Evolutionary conservation across 30 jellyfish, hydroid and myxozoan species (phyloP).

Genomic region (Pseudorhiza aurosa): DNA sequence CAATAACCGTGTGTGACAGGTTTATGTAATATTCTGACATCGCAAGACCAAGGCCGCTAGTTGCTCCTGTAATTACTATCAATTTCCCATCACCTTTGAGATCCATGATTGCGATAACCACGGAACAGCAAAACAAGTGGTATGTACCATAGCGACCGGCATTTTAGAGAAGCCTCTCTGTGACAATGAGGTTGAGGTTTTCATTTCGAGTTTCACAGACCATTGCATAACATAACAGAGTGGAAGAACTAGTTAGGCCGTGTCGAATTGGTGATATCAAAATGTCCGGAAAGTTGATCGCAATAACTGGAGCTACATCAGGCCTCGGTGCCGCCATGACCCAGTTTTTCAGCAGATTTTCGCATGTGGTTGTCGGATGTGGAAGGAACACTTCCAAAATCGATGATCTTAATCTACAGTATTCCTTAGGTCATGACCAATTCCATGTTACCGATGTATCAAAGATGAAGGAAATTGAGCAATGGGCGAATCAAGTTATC

Average conservation of each 20-base stretch:
- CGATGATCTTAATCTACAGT: constrained; percentile 23
- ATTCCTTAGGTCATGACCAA: constrained; percentile 18
- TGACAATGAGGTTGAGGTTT: neutral
- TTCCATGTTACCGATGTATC: constrained; percentile 61
- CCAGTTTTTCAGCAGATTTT: constrained; percentile 28
- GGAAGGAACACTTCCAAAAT: constrained; percentile 57
- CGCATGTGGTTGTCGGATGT: constrained; percentile 82
- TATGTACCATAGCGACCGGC: neutral
- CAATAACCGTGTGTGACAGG: constrained; percentile 65
- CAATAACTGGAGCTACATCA: constrained; percentile 75
- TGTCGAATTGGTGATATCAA: neutral
- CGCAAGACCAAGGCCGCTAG: constrained; percentile 81
- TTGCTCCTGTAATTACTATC: constrained; percentile 78
- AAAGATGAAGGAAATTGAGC: constrained; percentile 22
- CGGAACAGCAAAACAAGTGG: too few species aligned
- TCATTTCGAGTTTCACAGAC: neutral
- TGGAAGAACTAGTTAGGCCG: neutral
- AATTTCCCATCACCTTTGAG: neutral
- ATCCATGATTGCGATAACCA: neutral
- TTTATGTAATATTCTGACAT: constrained; percentile 50
- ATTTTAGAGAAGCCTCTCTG: neutral
- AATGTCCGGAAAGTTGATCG: constrained; percentile 33
- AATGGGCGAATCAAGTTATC: constrained; percentile 46
- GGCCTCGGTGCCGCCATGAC: constrained; percentile 84
- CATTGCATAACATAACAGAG: neutral